Base-by-base conservation (phyloP, 2,888 invertebrate genomes). In the Aleiodes alternator region DNA sequence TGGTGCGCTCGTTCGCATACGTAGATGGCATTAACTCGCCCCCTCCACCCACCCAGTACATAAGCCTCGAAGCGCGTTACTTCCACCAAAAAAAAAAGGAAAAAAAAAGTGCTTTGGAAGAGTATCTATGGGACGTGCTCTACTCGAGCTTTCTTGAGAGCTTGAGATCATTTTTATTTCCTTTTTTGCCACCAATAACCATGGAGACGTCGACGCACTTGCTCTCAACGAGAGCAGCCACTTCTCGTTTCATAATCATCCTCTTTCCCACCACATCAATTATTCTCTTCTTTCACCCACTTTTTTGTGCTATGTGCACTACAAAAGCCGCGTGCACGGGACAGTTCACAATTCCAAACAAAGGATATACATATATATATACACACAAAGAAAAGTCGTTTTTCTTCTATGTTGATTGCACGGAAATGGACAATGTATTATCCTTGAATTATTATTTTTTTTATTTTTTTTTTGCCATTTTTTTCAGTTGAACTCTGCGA, bases 1-100 rank as follows among this genome's bases (percentile, higher is more conserved):
- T n/a, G 43, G 51, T 29, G 23, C 55, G 73, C 55, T 73, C 43
- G 23, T 55, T 68, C 55, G 73, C 73, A 73, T 73, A 73, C 56
- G 66, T 56, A 66, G 56, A 12, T 55, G 43, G 48, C 68, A 73
- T 72, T 66, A 72, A 72, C 72, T 51, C 68, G 57, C 23, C 23
- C 1, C 68, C 70, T 29, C 6, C 48, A 16, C 23, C 1, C 68
- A 57, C 43, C 6, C 48, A 16, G 64, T 14, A 4, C 64, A 64
- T 43, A 14, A 64, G 38, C 64, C 31, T 8, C 51, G 9, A 34
- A 51, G 29, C 12, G n/a, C 55, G 53, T 6, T n/a, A n/a, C 72
- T 23, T 12, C 69, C 56, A 31, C 2, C 23, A 23, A 23, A 23
- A 23, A 23, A 23, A 23, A 23, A 23, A 2, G 23, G 2, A 23